Conservation (phyloP, 2,113 vertebrate species). For the Indri indri region DNA sequence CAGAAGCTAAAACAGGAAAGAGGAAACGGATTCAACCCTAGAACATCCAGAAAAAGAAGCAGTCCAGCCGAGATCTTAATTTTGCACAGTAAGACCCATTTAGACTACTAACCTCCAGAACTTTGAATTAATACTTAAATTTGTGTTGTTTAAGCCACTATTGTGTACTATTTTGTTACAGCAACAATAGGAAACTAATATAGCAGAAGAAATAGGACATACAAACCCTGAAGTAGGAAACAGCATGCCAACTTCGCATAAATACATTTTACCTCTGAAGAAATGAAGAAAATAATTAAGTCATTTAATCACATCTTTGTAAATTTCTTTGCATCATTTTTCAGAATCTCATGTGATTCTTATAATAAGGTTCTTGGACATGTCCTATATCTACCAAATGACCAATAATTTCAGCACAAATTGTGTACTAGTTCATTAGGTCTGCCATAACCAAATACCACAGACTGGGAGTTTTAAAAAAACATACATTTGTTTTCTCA, state of each 20-base stretch:
- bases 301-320: neutral
- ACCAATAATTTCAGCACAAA: neutral
- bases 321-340: neutral
- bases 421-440: neutral
- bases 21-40: too few species aligned
- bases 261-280: neutral
- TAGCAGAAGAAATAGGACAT: neutral
- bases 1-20: neutral
- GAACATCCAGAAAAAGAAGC: neutral
- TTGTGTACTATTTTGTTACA: neutral
- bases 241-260: neutral
- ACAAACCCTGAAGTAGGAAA: neutral
- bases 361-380: neutral
- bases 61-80: neutral
- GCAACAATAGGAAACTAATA: neutral
- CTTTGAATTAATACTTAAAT: neutral
- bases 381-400: neutral
- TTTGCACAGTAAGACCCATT: neutral
- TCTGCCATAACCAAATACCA: neutral
- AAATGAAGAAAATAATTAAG: neutral
- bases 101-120: neutral
- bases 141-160: neutral
- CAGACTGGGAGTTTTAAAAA: neutral
- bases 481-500: neutral
- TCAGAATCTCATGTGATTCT: neutral